These are phyloP conservation scores for Hippoglossus stenolepis DNA, from an alignment of 2,113 vertebrate species.

Conservation along the genomic window DNA sequence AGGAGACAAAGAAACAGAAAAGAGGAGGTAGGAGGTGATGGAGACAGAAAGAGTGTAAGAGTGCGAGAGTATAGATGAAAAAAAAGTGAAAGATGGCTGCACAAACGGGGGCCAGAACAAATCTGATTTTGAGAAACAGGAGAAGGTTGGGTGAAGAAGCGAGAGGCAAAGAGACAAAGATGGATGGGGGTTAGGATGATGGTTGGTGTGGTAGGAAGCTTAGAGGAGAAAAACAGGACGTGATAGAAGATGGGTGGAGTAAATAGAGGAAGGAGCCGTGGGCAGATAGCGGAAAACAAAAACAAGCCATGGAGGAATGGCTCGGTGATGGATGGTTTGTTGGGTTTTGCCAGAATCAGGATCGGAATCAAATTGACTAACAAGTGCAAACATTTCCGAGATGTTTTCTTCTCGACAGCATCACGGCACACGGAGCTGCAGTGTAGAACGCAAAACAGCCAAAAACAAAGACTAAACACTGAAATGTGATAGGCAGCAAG, in stretches of 20 bases:
- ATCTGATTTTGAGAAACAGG: background rate
- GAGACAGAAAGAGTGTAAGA: constrained; percentile 7
- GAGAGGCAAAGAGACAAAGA: background rate
- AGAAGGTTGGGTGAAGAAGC: background rate
- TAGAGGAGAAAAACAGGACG: background rate
- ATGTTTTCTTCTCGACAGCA: constrained; percentile 14
- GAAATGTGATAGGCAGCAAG: constrained; percentile 25
- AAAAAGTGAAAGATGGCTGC: background rate
- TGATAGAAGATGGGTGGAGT: background rate
- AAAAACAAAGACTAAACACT: background rate
- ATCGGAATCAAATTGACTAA: constrained; percentile 20
- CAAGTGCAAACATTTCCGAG: background rate
- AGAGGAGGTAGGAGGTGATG: constrained; percentile 39
- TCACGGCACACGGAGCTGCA: background rate
- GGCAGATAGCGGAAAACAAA: constrained; percentile 9
- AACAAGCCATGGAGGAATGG: constrained; percentile 15
- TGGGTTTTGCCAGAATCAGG: background rate
- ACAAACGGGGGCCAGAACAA: background rate
- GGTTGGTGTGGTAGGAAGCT: background rate
- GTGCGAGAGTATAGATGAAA: constrained; percentile 8
- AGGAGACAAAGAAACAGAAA: constrained; percentile 27
- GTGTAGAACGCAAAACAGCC: background rate
- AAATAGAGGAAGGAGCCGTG: constrained; percentile 3
- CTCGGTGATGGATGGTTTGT: constrained; percentile 16
- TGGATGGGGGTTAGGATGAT: constrained; percentile 1